These are phyloP conservation scores for Apis cerana DNA, from an alignment of 1,140 invertebrate species.

Conservation along the genomic window DNA sequence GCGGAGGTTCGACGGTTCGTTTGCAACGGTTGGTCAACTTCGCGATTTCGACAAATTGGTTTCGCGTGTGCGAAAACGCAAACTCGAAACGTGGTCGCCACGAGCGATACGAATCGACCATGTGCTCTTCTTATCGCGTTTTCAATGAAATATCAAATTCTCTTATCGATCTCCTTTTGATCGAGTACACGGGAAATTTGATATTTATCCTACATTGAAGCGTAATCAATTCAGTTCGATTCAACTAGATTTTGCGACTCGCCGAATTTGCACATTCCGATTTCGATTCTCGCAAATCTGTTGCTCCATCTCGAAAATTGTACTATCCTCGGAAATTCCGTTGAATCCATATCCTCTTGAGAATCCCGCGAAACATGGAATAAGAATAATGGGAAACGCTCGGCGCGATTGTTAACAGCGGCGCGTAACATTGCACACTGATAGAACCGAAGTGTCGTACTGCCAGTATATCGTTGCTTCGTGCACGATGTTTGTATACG, in stretches of 20 bases:
- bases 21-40: no score
- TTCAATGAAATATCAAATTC: background rate
- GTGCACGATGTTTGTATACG: constrained; percentile 4
- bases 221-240: no score
- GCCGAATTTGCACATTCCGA: no score
- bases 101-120: background rate
- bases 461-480: background rate
- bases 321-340: no score
- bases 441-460: background rate
- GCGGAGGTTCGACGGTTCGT: background rate
- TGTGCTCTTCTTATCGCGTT: constrained; percentile 6
- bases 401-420: constrained; percentile 18
- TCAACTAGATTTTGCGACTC: background rate
- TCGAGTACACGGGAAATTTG: constrained; percentile 1
- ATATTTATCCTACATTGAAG: background rate
- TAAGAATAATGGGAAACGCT: background rate
- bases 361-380: background rate
- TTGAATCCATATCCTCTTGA: background rate
- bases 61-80: no score
- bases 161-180: background rate
- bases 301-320: background rate
- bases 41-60: no score
- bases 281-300: background rate
- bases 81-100: no score
- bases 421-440: constrained; percentile 31